Base-by-base conservation (phyloP, 2,888 invertebrate species). In the Hypselothyrea guttata region DNA sequence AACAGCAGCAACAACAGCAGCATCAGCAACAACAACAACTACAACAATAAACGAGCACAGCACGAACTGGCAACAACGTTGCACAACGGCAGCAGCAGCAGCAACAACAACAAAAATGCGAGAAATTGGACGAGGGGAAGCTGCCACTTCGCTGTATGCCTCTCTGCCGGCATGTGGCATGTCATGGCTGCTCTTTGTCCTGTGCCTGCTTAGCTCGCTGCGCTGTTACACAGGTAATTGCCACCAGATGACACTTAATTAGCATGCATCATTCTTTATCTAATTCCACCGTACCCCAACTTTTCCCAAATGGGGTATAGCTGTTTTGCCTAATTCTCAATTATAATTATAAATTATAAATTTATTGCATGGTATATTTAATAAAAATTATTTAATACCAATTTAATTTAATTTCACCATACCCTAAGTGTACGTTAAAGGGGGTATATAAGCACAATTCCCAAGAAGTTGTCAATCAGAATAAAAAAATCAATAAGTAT, bases 141-240 rank as follows among this genome's bases (percentile, higher is more conserved):
- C 13, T 22, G 22, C 22, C 22, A 22, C 55, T 22, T 53, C 75
- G 45, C 56, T 71, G 61, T 52, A 71, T 35, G 46, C 57, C 42
- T 54, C 72, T 44, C 38, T 72, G 71, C 74, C 75, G 51, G 55
- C 75, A 60, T 57, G 79, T 70, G 73, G 67, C 47, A 57, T 66
- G 60, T 70, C 62, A 59, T 74, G 84, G 82, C 77, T 81, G 55
- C 63, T 78, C 35, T 61, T 81, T 54, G 75, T 64, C 45, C 37
- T 78, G 33, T 78, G 82, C 51, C 71, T 78, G 55, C 63, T 78
- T 12, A 71, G 75, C 59, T 84, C 77, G 59, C 61, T 84, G 33
- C 71, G 82, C 77, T 71, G 78, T 48, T 81, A 74, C 61, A 76
- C 78, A 78, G 78, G 78, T 78, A 78, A 78, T 75, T 75, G 72